Conservation (phyloP, 2,888 invertebrate species). For the Tupiocoris notatus region DNA sequence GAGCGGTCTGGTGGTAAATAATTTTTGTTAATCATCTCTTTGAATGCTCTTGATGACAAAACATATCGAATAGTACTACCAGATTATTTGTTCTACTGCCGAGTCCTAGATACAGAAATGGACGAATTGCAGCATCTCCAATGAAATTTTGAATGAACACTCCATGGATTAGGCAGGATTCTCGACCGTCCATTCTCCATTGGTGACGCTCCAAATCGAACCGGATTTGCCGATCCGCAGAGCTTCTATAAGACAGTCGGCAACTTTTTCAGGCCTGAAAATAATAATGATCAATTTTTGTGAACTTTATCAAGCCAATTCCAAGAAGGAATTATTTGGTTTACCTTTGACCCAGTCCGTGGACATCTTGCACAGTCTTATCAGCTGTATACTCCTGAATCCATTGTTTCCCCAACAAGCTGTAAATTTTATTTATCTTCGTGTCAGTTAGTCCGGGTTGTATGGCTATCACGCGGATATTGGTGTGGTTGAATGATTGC, state of each 20-base stretch:
- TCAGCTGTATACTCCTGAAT: too few species aligned
- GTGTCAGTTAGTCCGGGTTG: constrained; percentile 5
- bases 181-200: constrained; percentile 4
- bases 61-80: too few species aligned
- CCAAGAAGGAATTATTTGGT: neutral
- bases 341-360: neutral
- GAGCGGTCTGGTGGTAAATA: too few species aligned
- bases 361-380: too few species aligned
- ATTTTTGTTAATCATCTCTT: too few species aligned
- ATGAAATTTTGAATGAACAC: too few species aligned
- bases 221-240: constrained; percentile 5
- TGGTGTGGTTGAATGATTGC: neutral
- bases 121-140: too few species aligned
- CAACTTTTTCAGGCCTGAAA: constrained; percentile 6
- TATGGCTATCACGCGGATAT: constrained; percentile 8
- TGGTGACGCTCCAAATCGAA: constrained; percentile 9
- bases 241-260: constrained; percentile 12
- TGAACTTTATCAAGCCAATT: neutral
- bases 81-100: too few species aligned
- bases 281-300: neutral
- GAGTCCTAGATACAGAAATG: too few species aligned
- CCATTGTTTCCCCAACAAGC: too few species aligned
- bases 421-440: neutral
- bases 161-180: too few species aligned
- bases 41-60: too few species aligned